Evolutionary conservation across 2,113 vertebrate species (phyloP), one percentile per base, ranked within the genome.

Genomic region (Struthidea cinerea): DNA sequence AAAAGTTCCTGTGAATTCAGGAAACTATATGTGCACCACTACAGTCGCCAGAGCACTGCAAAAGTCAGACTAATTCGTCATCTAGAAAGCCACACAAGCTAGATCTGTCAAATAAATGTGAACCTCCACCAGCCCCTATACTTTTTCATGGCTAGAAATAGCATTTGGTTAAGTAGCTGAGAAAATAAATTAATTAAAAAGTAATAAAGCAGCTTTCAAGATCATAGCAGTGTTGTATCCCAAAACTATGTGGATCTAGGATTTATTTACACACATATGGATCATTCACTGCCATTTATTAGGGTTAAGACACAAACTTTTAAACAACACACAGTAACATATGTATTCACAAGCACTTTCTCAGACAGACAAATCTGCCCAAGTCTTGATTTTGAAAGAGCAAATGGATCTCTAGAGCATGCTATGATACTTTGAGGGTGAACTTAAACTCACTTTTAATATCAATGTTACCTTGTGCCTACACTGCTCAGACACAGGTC

Each of bases 1-100:
- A 80, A 30, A 90, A 94, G 23, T 50, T 61, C 10, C 42, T 93
- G 7, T 65, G 59, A 85, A 77, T 80, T 89, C 75, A 74, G 63
- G 55, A 90, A 90, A 92, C 37, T 83, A 22, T 65, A 86, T 84
- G 86, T 94, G 56, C 35, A 84, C 84, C 73, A 30, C 37, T 74
- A 32, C 16, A 60, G 89, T 80, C 0, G 0, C 71, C 88, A 90
- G 47, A 90, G 30, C 30, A 19, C 79, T 90, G 68, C 63, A 33
- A 20, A 90, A 96, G 75, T 89, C 80, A 74, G 79, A 90, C 64
- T 63, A 86, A 95, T 95, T 92, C 77, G 27, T 93, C 81, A 84
- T 82, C 61, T 67, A 52, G 44, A 84, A 84, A 93, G 42, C 44
- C 35, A 75, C 35, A 68, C 89, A 63, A 84, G 7, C 30, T 69